Evolutionary conservation across 1,140 invertebrate species (phyloP).

Genomic region (Ceratitis capitata): DNA sequence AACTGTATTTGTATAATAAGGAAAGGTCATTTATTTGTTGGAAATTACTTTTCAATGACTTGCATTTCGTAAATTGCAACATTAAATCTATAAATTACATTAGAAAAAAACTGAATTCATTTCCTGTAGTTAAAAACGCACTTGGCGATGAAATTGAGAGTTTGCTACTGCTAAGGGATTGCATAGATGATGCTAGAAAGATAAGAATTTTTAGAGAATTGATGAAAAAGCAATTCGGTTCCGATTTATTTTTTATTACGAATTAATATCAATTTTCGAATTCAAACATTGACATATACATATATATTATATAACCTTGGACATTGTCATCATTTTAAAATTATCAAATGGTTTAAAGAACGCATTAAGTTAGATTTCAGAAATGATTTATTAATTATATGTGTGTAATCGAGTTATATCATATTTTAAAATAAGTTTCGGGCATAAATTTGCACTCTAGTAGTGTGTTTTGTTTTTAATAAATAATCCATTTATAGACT

Average conservation of each 20-base stretch:
- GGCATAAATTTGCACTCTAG: not conserved
- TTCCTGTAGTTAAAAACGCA: not conserved
- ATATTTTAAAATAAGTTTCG: not conserved
- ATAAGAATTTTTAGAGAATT: not conserved
- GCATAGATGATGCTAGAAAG: not conserved
- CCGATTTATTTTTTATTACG: not conserved
- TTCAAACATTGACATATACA: no score
- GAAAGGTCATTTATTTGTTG: not conserved
- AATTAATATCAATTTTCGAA: no score
- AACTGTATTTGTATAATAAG: not conserved
- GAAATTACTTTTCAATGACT: not conserved
- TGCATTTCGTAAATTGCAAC: not conserved
- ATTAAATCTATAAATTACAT: not conserved
- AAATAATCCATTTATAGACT: not conserved
- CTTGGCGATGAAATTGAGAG: not conserved
- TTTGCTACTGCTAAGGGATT: not conserved
- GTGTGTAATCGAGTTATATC: no score
- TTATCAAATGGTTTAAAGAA: no score
- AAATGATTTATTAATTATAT: slow-evolving; percentile 25
- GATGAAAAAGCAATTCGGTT: not conserved
- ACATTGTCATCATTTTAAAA: no score
- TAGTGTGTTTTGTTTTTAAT: not conserved
- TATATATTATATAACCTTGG: no score
- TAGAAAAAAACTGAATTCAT: not conserved
- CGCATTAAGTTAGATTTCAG: slow-evolving; percentile 11